Evolutionary conservation across 92 coral and sea anemone species (phyloP), one percentile per base, ranked within the genome.

Genomic region (Parazoanthus darwini): DNA sequence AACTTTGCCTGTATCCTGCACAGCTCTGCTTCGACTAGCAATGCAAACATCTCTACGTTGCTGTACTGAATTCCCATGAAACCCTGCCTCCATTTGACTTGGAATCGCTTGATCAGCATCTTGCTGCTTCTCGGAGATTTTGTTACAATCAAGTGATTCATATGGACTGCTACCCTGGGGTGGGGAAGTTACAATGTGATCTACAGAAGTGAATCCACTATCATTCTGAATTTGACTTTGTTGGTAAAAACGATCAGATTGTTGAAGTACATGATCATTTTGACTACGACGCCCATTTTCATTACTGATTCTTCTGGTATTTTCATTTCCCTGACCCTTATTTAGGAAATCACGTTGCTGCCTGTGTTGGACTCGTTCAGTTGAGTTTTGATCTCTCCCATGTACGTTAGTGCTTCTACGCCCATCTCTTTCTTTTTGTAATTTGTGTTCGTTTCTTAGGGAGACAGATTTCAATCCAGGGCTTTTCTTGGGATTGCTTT

Each of bases 161-260:
- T 1, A 23, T 14, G 22, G 42, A 71, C 77, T n/a, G 43, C 44
- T 46, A 46, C 25, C 23, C 48, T 71, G 79, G 25, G 65, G 50
- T 70, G 68, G 78, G 23, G 78, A 26, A 48, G 46, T 46, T n/a
- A 18, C 39, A 18, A 66, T 26, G n/a, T 44, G 65, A 44, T 46
- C 79, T 46, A 43, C 48, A 44, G 87, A 84, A 43, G 87, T 84
- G 74, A 71, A 84, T 15, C 87, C 87, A 84, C 87, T 84, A 20
- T 84, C 87, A 11, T 84, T 84, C 18, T 71, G 87, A 50, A 4
- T 43, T 70, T 4, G 78, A 70, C 20, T 14, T 39, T 70, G 26
- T 43, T 70, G 86, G 14, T 29, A 82, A 6, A 39, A 33, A 11
- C 10, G 59, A 7, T 8, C 66, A 46, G 44, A 48, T 3, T 22